Conservation (phyloP, 1,140 invertebrate genomes). For the Ptiloglossa arizonensis region DNA sequence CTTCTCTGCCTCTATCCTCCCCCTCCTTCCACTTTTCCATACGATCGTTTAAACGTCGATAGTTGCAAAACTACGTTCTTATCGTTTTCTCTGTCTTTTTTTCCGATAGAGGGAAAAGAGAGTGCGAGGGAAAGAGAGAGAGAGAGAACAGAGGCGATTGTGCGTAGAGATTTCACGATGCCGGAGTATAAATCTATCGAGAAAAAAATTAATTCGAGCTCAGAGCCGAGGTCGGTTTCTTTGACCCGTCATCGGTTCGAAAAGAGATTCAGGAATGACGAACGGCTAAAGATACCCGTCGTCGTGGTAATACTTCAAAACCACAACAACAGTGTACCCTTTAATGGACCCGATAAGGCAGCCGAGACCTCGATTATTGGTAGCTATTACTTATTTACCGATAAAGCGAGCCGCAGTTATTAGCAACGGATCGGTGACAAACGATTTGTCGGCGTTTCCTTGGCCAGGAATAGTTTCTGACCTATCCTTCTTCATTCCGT, state of each 20-base stretch:
- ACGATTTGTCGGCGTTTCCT: slow-evolving; percentile 50
- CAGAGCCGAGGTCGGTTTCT: slow-evolving; percentile 24
- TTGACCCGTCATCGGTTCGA: slow-evolving; percentile 32
- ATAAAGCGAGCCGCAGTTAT: slow-evolving; percentile 67
- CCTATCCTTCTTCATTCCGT: slow-evolving; percentile 26
- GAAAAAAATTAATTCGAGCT: neutral
- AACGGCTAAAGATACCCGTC: slow-evolving; percentile 57
- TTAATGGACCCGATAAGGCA: slow-evolving; percentile 71
- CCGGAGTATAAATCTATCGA: too few species aligned
- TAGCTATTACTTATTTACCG: slow-evolving; percentile 73
- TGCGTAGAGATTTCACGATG: neutral
- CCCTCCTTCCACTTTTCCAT: too few species aligned
- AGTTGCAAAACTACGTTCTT: too few species aligned
- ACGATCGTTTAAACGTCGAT: too few species aligned
- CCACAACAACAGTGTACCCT: slow-evolving; percentile 57
- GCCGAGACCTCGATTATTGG: slow-evolving; percentile 63
- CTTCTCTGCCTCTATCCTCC: too few species aligned
- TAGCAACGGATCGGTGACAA: slow-evolving; percentile 65
- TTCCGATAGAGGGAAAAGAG: too few species aligned
- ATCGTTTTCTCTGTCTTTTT: too few species aligned
- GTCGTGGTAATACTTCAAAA: slow-evolving; percentile 58
- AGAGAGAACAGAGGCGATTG: neutral
- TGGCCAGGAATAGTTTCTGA: slow-evolving; percentile 37
- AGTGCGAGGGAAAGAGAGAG: too few species aligned
- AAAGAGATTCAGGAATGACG: slow-evolving; percentile 41